Evolutionary conservation across 35 echinoderm and acorn worm species (phyloP).

Genomic region (Lytechinus variegatus): DNA sequence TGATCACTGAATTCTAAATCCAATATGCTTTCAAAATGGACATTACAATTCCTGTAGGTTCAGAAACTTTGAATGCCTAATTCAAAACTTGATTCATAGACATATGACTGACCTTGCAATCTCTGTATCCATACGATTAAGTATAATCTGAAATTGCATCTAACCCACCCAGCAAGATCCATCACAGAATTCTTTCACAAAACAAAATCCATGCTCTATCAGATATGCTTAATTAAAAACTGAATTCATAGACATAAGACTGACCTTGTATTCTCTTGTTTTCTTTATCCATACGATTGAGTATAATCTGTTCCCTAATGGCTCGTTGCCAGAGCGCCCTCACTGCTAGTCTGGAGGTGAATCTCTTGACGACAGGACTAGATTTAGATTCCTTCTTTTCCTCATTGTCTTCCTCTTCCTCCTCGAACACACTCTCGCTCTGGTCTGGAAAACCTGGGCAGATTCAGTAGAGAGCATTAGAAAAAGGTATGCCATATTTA

Average conservation of each 20-base stretch:
- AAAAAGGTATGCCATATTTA: background rate
- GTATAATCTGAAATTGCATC: constrained; percentile 56
- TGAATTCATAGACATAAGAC: background rate
- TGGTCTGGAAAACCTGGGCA: constrained; percentile 13
- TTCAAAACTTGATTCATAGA: too few species aligned
- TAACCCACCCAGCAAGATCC: too few species aligned
- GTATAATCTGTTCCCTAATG: constrained; percentile 92
- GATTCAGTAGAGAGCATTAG: background rate
- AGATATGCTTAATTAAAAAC: too few species aligned
- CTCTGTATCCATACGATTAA: constrained; percentile 93
- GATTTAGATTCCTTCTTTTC: background rate
- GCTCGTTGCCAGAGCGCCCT: constrained; percentile 87
- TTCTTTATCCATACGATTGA: constrained; percentile 94
- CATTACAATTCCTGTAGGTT: too few species aligned
- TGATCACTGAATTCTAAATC: too few species aligned
- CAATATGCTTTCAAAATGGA: too few species aligned
- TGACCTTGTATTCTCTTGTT: constrained; percentile 73
- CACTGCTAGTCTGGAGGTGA: constrained; percentile 60
- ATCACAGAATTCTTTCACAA: too few species aligned
- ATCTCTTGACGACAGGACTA: constrained; percentile 33
- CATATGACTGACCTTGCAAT: constrained; percentile 56
- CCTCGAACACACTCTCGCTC: constrained; percentile 44
- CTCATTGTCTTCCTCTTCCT: background rate
- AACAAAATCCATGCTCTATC: too few species aligned
- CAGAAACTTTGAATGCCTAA: too few species aligned